A percentile compares a stretch with the other conserved stretches of the same genome.
Evolutionary conservation across 1,140 invertebrate species (phyloP).

Genomic region (Ceratina japonica): DNA sequence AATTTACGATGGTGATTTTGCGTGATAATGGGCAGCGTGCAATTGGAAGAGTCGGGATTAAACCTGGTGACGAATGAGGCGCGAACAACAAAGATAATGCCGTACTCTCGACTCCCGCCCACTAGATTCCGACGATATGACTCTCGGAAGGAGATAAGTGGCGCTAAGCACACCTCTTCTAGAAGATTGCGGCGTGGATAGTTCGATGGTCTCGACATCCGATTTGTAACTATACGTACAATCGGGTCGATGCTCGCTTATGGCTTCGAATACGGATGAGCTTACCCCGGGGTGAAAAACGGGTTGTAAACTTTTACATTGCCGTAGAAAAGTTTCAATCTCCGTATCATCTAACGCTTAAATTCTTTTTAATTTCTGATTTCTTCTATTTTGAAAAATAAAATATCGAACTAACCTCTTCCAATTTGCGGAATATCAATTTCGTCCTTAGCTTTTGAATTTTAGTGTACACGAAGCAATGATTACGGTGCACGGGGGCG

Average conservation of each 20-base stretch:
- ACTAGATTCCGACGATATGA: conserved; percentile 21
- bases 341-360: too few species aligned
- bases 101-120: background rate
- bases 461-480: background rate
- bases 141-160: conserved; percentile 26
- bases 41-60: conserved; percentile 53
- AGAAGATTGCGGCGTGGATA: conserved; percentile 1
- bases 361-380: too few species aligned
- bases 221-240: conserved; percentile 20
- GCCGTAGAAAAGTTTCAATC: too few species aligned
- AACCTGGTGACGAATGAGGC: conserved; percentile 31
- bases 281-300: background rate
- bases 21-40: conserved; percentile 33
- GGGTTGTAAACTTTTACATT: too few species aligned
- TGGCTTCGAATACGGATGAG: background rate
- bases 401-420: too few species aligned
- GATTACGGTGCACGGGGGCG: background rate
- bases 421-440: too few species aligned
- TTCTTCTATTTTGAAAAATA: too few species aligned
- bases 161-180: conserved; percentile 20
- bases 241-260: conserved; percentile 19
- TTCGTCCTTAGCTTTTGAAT: too few species aligned
- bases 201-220: background rate
- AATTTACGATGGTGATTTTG: background rate
- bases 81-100: conserved; percentile 11